Conservation (phyloP, 2,888 invertebrate genomes). For the Agrotis ipsilon region DNA sequence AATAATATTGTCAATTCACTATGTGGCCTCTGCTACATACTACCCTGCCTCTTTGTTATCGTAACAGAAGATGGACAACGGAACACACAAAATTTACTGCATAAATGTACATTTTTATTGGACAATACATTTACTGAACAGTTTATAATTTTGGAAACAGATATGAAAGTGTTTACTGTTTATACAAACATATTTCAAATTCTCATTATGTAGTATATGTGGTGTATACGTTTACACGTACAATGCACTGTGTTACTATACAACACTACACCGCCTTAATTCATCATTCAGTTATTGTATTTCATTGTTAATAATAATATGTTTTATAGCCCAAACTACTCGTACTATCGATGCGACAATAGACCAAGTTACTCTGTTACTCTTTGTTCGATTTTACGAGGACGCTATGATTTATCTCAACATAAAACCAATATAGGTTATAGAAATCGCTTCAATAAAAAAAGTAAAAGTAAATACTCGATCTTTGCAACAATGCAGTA, state of each 20-base stretch:
- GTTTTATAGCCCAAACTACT: conserved; percentile 26
- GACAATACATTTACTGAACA: neutral
- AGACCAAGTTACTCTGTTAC: conserved; percentile 33
- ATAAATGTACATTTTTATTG: no score
- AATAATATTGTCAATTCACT: neutral
- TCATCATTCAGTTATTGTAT: conserved; percentile 9
- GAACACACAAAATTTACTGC: neutral
- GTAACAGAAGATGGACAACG: conserved; percentile 3
- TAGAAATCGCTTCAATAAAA: conserved; percentile 64
- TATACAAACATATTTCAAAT: conserved; percentile 29
- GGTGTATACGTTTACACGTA: neutral
- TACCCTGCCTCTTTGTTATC: neutral
- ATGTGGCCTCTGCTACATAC: neutral
- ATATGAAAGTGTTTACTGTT: conserved; percentile 40
- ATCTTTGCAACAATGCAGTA: conserved; percentile 68
- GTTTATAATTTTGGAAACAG: conserved; percentile 27
- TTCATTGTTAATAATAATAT: conserved; percentile 24
- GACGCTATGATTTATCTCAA: conserved; percentile 56
- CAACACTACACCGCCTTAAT: neutral
- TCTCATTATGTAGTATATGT: neutral
- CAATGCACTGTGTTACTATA: neutral
- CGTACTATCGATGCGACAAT: conserved; percentile 29
- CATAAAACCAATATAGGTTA: conserved; percentile 66
- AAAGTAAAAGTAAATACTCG: conserved; percentile 70
- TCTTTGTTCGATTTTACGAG: conserved; percentile 61